A percentile compares a stretch with the other conserved stretches of the same genome.
Evolutionary conservation across 2,113 vertebrate genomes (phyloP).

Genomic region (Callocephalon fimbriatum): DNA sequence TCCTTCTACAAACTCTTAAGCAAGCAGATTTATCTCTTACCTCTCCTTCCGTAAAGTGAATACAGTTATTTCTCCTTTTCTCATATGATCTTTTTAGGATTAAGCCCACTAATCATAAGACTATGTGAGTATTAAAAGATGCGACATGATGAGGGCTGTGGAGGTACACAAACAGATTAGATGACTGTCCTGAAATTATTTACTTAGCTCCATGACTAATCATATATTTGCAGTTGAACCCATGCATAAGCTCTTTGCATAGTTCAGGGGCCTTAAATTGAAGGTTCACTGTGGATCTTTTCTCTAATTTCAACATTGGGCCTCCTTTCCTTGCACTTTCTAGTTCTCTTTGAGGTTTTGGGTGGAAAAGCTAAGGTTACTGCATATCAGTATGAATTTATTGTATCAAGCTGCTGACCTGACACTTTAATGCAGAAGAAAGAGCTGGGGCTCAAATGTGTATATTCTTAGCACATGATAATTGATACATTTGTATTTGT

Average conservation of each 20-base stretch:
- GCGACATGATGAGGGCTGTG: background rate
- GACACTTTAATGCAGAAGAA: background rate
- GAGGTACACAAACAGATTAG: constrained; percentile 32
- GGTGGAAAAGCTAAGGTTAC: background rate
- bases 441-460: background rate
- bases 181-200: constrained; percentile 60
- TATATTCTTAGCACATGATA: background rate
- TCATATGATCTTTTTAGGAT: background rate
- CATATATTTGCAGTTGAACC: constrained; percentile 40
- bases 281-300: background rate
- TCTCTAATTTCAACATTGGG: background rate
- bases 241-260: background rate
- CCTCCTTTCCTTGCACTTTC: background rate
- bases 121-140: background rate
- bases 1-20: background rate
- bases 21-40: background rate
- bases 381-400: constrained; percentile 14
- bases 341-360: background rate
- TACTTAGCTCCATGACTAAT: constrained; percentile 58
- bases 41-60: background rate
- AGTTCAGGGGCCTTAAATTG: background rate
- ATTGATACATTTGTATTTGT: background rate
- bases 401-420: background rate
- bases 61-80: background rate
- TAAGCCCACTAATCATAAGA: background rate